Evolutionary conservation across 2,888 invertebrate genomes (phyloP).

Genomic region (Hemicrepidius hirtus): DNA sequence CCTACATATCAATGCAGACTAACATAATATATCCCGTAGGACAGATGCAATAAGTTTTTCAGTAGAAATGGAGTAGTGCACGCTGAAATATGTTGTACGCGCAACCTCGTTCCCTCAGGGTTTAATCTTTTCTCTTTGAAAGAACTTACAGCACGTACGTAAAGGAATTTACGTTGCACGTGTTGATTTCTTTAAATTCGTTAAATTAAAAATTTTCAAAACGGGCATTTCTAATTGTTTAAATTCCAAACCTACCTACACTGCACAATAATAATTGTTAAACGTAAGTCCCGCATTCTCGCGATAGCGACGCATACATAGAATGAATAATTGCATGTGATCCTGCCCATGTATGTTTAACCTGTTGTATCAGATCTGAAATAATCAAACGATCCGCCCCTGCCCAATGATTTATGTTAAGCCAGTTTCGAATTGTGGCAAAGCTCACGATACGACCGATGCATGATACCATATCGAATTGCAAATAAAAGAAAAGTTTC

Average conservation of each 20-base stretch:
- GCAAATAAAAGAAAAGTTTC: constrained; percentile 31
- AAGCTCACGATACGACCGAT: constrained; percentile 24
- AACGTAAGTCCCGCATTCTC: constrained; percentile 10
- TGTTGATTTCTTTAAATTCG: background rate
- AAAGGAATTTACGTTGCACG: constrained; percentile 8
- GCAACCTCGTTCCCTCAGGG: background rate
- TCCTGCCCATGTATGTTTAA: constrained; percentile 43
- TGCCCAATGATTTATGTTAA: constrained; percentile 36
- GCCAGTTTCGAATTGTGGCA: constrained; percentile 37
- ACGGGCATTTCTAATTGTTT: constrained; percentile 17
- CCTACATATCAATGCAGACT: constrained; percentile 42
- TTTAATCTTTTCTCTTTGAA: background rate
- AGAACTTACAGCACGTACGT: background rate
- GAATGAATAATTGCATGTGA: constrained; percentile 32
- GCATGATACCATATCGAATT: constrained; percentile 36
- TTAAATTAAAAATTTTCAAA: background rate
- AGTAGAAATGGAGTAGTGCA: constrained; percentile 35
- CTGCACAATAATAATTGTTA: constrained; percentile 19
- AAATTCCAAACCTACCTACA: constrained; percentile 15
- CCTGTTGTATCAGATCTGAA: constrained; percentile 44
- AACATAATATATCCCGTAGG: constrained; percentile 35
- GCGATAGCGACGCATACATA: background rate
- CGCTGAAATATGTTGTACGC: constrained; percentile 6
- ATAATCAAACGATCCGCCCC: constrained; percentile 38
- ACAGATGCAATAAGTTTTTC: constrained; percentile 43